Percentiles rank a stretch among this genome's conserved stretches.
Conservation (phyloP, 1,140 invertebrate genomes). For the Calosoma granatense region DNA sequence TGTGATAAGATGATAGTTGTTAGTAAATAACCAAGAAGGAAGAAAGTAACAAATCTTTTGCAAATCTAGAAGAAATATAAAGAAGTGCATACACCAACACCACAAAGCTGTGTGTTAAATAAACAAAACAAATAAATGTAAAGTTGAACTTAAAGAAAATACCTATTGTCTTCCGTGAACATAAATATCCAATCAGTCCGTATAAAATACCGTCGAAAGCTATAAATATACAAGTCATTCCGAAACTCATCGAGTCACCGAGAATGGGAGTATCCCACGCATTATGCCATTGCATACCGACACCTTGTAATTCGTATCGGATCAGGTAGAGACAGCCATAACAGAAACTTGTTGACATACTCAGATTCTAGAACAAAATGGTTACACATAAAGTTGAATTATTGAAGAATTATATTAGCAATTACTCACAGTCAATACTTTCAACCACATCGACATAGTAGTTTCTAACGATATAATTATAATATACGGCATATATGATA, state of each 20-base stretch:
- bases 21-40: neutral
- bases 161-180: neutral
- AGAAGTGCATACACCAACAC: neutral
- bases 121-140: neutral
- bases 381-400: conserved; percentile 24
- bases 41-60: neutral
- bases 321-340: conserved; percentile 48
- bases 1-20: neutral
- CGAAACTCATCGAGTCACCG: conserved; percentile 40
- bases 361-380: conserved; percentile 36
- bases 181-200: conserved; percentile 35
- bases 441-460: conserved; percentile 39
- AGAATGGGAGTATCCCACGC: conserved; percentile 39
- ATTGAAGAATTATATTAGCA: neutral
- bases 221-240: conserved; percentile 35
- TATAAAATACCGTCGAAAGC: conserved; percentile 38
- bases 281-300: conserved; percentile 36
- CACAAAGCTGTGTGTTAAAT: neutral
- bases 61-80: neutral
- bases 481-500: conserved; percentile 53
- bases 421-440: conserved; percentile 44
- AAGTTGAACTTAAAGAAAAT: neutral
- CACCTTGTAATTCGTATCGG: conserved; percentile 47
- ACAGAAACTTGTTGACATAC: conserved; percentile 52
- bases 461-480: conserved; percentile 53